Percentiles rank a stretch among this genome's conserved stretches.
These are phyloP conservation scores for Pheosia gnoma DNA, from an alignment of 2,888 invertebrate species.

Conservation along the genomic window DNA sequence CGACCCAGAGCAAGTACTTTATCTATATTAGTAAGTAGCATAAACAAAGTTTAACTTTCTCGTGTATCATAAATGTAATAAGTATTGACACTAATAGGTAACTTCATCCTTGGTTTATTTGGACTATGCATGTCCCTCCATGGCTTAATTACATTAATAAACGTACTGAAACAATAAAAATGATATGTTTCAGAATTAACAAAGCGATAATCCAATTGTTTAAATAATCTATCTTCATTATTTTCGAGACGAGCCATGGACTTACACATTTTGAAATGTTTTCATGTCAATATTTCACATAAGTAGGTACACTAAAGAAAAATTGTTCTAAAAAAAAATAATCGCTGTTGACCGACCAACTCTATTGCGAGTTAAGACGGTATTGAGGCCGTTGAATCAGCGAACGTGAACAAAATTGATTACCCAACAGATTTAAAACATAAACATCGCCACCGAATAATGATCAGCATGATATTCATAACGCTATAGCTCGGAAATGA, in stretches of 20 bases:
- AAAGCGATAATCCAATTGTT: background rate
- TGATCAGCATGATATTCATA: slow-evolving; percentile 16
- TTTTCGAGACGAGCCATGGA: background rate
- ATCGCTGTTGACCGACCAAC: background rate
- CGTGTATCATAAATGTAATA: background rate
- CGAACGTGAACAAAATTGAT: slow-evolving; percentile 23
- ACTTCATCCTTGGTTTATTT: no score
- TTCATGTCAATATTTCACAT: background rate
- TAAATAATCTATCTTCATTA: background rate
- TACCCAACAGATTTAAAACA: slow-evolving; percentile 23
- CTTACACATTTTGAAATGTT: background rate
- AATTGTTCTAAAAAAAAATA: background rate
- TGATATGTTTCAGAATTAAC: background rate
- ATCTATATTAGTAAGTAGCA: background rate
- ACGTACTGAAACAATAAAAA: background rate
- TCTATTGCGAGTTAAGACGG: background rate
- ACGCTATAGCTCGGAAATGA: slow-evolving; percentile 16
- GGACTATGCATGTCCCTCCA: no score
- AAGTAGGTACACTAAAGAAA: background rate
- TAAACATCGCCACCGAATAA: slow-evolving; percentile 10
- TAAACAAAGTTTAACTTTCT: background rate
- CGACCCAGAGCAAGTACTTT: background rate
- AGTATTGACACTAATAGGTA: background rate
- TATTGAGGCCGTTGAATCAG: slow-evolving; percentile 30
- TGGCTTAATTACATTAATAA: background rate